phyloP scores from a whole-genome alignment of 2,888 invertebrate genomes.

The Sinodicranocentrus sp. region DNA sequence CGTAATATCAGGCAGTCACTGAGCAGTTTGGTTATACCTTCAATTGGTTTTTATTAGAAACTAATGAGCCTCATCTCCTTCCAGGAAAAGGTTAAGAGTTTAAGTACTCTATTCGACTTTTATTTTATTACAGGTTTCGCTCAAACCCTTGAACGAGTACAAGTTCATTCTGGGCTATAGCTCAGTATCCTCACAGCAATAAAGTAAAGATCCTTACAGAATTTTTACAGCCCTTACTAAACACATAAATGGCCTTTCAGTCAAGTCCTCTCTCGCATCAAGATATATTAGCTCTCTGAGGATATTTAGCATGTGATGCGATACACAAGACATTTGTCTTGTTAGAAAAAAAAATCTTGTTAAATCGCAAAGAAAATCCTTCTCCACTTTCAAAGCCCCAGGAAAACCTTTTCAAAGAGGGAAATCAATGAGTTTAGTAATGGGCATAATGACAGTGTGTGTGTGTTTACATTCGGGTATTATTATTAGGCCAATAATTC shows the following conservation, averaged over 20 bases:
- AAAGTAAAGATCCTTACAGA: not conserved
- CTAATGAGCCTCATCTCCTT: slow-evolving; percentile 65
- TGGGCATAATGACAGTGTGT: slow-evolving; percentile 35
- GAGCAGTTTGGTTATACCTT: too few species aligned
- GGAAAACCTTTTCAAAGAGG: not conserved
- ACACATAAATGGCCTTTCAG: slow-evolving; percentile 22
- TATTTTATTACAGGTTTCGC: slow-evolving; percentile 54
- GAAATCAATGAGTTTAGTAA: slow-evolving; percentile 46
- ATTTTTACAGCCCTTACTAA: slow-evolving; percentile 40
- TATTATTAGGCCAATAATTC: slow-evolving; percentile 59
- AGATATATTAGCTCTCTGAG: too few species aligned
- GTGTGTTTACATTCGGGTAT: slow-evolving; percentile 54
- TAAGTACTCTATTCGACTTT: slow-evolving; percentile 56
- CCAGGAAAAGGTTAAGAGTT: slow-evolving; percentile 64
- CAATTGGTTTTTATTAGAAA: slow-evolving; percentile 56
- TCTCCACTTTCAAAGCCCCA: not conserved
- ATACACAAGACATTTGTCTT: not conserved
- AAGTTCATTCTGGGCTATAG: too few species aligned
- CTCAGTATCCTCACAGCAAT: too few species aligned
- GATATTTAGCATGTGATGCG: too few species aligned
- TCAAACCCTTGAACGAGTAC: not conserved
- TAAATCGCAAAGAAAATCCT: not conserved
- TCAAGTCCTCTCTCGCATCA: not conserved
- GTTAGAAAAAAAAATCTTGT: slow-evolving; percentile 32
- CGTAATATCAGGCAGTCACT: too few species aligned